Evolutionary conservation across 2,797 vertebrate genomes (phyloP), one percentile per base, ranked within the genome.

Genomic region (Sebastes diploproa): DNA sequence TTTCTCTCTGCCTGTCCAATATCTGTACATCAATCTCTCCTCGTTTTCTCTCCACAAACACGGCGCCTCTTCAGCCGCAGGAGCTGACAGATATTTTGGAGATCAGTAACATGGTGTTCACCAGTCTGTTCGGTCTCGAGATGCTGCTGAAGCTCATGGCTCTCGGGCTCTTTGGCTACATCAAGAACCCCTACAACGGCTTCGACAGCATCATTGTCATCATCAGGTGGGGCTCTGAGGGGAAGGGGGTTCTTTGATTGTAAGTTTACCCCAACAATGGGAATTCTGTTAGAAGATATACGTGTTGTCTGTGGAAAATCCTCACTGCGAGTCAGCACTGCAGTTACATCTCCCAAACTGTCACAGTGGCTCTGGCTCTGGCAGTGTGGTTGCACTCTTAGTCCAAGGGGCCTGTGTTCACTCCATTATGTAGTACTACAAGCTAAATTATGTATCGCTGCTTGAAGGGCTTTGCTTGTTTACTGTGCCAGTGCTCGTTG

Each of bases 21-120:
- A 82, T 85, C 80, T 78, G 55, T 30, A 16, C 72, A 83, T 89
- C 87, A 82, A 63, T 77, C 72, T 50, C 23, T 78, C 27, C 12
- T 25, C 58, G 11, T 77, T 75, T 77, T 83, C 75, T 85, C 71
- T 75, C 77, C 65, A 29, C 79, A 70, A 81, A 82, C 79, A 23
- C 55, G 42, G 52, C 36, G 4, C 46, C 82, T 36, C 77, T 36
- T 63, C 77, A 99, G 98, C 98, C 98, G 0, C 97, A 97, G 0
- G 98, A 98, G 93, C 86, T 99, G 95, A 99, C 98, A 72, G 97
- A 97, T 0, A 96, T 97, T 68, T 73, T 98, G 94, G 97, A 98
- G 95, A 97, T 98, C 94, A 98, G 97, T 83, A 98, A 98, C 93
- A 96, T 98, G 6, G 97, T 98, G 76, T 98, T 98, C 94, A 98